Percentiles rank a stretch among this genome's conserved stretches.
Evolutionary conservation across 2,113 vertebrate genomes (phyloP).

Genomic region (Hyperopisus bebe): DNA sequence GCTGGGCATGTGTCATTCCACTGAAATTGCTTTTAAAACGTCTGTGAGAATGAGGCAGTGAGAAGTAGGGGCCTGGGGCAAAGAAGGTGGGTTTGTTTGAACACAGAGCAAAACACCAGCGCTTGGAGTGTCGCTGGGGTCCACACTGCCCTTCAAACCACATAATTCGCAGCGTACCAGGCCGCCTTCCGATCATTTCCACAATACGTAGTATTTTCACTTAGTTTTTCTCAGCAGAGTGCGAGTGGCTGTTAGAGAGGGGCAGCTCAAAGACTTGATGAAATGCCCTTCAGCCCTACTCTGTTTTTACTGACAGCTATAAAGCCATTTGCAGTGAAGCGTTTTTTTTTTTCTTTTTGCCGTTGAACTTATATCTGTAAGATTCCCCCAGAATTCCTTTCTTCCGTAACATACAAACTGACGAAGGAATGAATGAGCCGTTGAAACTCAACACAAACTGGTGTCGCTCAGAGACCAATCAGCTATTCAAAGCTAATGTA

Average conservation of each 20-base stretch:
- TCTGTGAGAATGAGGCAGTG: background rate
- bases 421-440: background rate
- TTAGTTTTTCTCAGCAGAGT: background rate
- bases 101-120: background rate
- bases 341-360: background rate
- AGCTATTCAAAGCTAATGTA: background rate
- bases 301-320: background rate
- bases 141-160: background rate
- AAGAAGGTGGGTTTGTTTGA: background rate
- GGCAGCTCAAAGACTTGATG: background rate
- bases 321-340: background rate
- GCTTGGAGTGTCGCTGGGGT: background rate
- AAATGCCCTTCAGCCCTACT: background rate
- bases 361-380: background rate
- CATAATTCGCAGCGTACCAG: background rate
- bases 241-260: background rate
- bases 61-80: background rate
- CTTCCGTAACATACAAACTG: background rate
- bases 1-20: background rate
- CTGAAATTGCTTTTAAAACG: background rate
- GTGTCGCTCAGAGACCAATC: background rate
- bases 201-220: background rate
- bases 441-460: background rate
- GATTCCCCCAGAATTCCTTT: background rate
- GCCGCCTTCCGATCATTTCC: background rate